Evolutionary conservation across 2,797 vertebrate species (phyloP), one percentile per base, ranked within the genome.

Genomic region (Anguilla marmorata): DNA sequence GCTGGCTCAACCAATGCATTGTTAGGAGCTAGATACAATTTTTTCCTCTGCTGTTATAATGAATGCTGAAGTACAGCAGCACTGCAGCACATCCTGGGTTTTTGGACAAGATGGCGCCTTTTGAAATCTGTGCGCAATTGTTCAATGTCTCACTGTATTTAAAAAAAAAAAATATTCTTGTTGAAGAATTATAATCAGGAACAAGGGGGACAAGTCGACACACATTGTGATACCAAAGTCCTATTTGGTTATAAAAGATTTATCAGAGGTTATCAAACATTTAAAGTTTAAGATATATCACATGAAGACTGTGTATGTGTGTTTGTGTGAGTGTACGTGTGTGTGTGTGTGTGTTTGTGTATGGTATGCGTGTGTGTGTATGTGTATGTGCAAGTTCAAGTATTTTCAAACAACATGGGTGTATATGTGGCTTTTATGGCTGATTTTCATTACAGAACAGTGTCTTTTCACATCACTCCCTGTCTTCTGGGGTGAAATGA

Each of bases 11-110:
- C 30, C 14, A 5, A 76, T 41, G 74, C 19, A 76, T 12, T 37
- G 6, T 14, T 41, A 41, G 33, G 86, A 80, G 58, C 92, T 91
- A 94, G 92, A 94, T 91, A 72, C 90, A 91, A 76, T 94, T 87
- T 92, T 89, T 93, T 87, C 92, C 92, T 93, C 93, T 94, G 93
- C 93, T 93, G 92, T 93, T 92, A 89, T 93, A 93, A 92, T 92
- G 93, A 90, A 93, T 92, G 76, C 90, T 91, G 89, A 87, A 88
- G 94, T 94, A 95, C 94, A 82, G 16, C 27, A 50, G 21, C 19
- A 21, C 41, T 50, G 79, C 79, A 82, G 45, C 45, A 45, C 21
- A 82, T 21, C 45, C 41, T 82, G 79, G 79, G 79, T n/a, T 82
- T 8, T 82, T 82, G 41, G 41, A 50, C 79, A 82, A 82, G 79